These are phyloP conservation scores for Triplophysa siluroides DNA, from an alignment of 2,113 vertebrate genomes.

Conservation along the genomic window DNA sequence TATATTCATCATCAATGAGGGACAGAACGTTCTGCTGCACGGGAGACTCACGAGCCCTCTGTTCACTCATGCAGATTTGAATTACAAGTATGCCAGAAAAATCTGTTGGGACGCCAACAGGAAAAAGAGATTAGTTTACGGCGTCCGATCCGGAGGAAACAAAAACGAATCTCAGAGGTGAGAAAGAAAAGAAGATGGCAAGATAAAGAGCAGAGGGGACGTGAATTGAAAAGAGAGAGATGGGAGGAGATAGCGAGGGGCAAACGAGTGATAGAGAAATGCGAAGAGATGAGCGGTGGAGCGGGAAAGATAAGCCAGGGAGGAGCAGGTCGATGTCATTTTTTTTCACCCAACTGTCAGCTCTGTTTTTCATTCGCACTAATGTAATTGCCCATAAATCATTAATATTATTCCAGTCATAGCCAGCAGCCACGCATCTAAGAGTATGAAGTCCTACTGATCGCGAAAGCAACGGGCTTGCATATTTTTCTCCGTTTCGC, in stretches of 20 bases:
- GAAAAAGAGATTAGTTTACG: conserved; percentile 14
- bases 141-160: background rate
- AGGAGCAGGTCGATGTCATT: conserved; percentile 20
- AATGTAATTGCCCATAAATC: conserved; percentile 70
- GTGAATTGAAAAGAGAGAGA: conserved; percentile 24
- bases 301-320: conserved; percentile 18
- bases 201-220: background rate
- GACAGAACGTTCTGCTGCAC: conserved; percentile 2
- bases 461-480: conserved; percentile 50
- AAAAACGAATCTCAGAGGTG: background rate
- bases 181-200: background rate
- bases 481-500: background rate
- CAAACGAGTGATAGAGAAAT: conserved; percentile 20
- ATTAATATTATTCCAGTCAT: conserved; percentile 66
- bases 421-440: conserved; percentile 54
- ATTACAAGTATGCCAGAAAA: conserved; percentile 30
- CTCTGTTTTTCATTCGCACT: conserved; percentile 52
- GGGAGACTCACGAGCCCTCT: background rate
- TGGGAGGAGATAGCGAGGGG: conserved; percentile 16
- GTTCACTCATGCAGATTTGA: conserved; percentile 9
- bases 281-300: conserved; percentile 7
- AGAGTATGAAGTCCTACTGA: conserved; percentile 41
- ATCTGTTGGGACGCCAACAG: conserved; percentile 18
- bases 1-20: conserved; percentile 9
- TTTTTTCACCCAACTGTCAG: conserved; percentile 15